phyloP scores from a whole-genome alignment of 1,140 invertebrate species.

The Stenopsyche tienmushanensis region DNA sequence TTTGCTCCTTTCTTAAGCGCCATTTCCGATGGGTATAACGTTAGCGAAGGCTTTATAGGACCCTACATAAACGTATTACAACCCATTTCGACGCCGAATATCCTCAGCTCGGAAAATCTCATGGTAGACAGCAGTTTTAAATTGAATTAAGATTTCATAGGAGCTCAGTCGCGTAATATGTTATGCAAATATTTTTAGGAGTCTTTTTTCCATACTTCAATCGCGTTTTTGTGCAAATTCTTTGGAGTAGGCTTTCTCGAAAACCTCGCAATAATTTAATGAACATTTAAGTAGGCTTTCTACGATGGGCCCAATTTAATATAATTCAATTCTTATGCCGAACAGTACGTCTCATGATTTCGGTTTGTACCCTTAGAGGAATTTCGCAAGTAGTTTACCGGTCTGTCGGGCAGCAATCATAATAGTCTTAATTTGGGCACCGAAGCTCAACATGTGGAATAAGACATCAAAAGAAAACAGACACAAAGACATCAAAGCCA shows the following conservation, averaged over 20 bases:
- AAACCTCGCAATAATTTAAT: too few relatives aligned
- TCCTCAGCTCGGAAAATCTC: neutral
- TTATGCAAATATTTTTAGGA: neutral
- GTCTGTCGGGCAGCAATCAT: neutral
- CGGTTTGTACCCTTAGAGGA: neutral
- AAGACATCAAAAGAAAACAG: constrained; percentile 10
- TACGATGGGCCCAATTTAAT: too few relatives aligned
- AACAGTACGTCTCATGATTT: too few relatives aligned
- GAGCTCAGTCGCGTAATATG: neutral
- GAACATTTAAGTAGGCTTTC: too few relatives aligned
- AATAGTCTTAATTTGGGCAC: constrained; percentile 5
- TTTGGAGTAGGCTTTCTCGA: too few relatives aligned
- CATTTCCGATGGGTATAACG: neutral
- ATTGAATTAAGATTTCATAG: constrained; percentile 11
- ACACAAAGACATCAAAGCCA: constrained; percentile 22
- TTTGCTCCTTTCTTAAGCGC: constrained; percentile 26
- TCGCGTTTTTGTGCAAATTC: too few relatives aligned
- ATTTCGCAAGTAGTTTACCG: neutral
- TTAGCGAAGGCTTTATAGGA: neutral
- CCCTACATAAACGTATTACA: neutral
- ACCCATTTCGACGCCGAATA: neutral
- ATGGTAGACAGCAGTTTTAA: neutral
- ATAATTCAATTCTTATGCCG: too few relatives aligned
- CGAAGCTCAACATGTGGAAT: neutral
- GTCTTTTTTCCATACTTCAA: neutral